Conservation (phyloP, 2,797 vertebrate species). For the Mionectes olivaceus region DNA sequence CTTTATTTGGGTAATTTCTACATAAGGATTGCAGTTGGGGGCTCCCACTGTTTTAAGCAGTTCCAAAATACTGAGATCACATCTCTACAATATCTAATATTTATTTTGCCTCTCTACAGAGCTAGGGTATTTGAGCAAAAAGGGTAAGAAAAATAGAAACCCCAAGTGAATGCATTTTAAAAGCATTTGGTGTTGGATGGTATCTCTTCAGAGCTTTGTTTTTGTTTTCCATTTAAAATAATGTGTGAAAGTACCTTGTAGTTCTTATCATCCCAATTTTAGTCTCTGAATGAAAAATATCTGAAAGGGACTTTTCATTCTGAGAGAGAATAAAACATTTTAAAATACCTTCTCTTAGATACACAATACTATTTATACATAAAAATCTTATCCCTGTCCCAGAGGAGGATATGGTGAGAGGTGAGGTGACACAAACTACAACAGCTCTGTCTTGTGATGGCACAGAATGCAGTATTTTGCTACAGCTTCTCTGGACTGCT, state of each 20-base stretch:
- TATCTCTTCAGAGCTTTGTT: not conserved
- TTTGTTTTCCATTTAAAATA: not conserved
- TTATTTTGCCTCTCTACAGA: constrained; percentile 21
- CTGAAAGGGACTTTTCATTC: not conserved
- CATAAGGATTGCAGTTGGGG: not conserved
- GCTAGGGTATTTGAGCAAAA: not conserved
- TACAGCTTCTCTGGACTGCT: not conserved
- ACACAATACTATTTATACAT: not conserved
- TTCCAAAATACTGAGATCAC: constrained; percentile 28
- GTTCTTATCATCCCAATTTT: not conserved
- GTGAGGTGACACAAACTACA: not conserved
- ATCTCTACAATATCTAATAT: constrained; percentile 20
- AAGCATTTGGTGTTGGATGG: not conserved
- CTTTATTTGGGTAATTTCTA: constrained; percentile 59
- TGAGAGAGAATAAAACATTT: not conserved
- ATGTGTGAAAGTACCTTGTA: not conserved
- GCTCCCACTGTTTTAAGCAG: constrained; percentile 35
- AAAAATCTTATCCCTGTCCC: not conserved
- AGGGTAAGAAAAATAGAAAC: not conserved
- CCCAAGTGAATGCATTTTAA: not conserved
- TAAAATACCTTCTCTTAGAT: not conserved
- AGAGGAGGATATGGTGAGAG: accelerated
- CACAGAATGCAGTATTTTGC: not conserved
- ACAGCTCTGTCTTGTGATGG: not conserved
- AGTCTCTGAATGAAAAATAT: not conserved